Conservation (phyloP, 2,888 invertebrate genomes). For the Theristus sp. region DNA sequence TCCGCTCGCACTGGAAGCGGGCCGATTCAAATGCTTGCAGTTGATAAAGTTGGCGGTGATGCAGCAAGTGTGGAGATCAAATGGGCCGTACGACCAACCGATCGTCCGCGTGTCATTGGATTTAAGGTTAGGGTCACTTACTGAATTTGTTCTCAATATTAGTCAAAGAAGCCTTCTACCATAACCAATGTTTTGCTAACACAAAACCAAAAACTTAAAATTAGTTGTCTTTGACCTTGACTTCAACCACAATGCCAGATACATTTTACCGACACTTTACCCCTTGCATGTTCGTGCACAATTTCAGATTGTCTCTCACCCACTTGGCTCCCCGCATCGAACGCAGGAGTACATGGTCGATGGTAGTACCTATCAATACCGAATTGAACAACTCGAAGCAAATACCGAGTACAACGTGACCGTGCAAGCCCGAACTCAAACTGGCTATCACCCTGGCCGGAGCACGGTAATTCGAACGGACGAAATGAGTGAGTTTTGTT, state of each 20-base stretch:
- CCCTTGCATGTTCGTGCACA: too few relatives aligned
- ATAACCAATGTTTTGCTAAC: too few relatives aligned
- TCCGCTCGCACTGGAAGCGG: conserved; percentile 9
- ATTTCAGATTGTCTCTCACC: neutral
- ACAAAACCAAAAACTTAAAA: too few relatives aligned
- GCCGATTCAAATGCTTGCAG: conserved; percentile 19
- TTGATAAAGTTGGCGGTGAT: conserved; percentile 19
- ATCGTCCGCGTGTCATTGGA: conserved; percentile 19
- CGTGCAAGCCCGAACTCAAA: conserved; percentile 9
- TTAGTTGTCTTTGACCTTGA: too few relatives aligned
- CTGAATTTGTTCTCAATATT: too few relatives aligned
- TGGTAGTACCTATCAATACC: conserved; percentile 22
- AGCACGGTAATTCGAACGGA: conserved; percentile 3
- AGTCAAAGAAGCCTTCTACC: too few relatives aligned
- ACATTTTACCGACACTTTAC: too few relatives aligned
- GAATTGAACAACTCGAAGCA: conserved; percentile 22
- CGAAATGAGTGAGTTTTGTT: conserved; percentile 1
- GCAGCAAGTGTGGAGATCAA: conserved; percentile 18
- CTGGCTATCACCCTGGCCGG: conserved; percentile 6
- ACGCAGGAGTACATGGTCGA: conserved; percentile 25
- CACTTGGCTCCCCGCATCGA: neutral
- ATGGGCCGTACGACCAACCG: conserved; percentile 22
- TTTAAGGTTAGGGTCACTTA: conserved; percentile 24
- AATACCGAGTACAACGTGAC: conserved; percentile 26
- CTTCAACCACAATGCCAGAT: too few relatives aligned